Percentiles rank a stretch among this genome's conserved stretches.
These are phyloP conservation scores for Tenthredo scrophulariae DNA, from an alignment of 2,888 invertebrate species.

Conservation along the genomic window DNA sequence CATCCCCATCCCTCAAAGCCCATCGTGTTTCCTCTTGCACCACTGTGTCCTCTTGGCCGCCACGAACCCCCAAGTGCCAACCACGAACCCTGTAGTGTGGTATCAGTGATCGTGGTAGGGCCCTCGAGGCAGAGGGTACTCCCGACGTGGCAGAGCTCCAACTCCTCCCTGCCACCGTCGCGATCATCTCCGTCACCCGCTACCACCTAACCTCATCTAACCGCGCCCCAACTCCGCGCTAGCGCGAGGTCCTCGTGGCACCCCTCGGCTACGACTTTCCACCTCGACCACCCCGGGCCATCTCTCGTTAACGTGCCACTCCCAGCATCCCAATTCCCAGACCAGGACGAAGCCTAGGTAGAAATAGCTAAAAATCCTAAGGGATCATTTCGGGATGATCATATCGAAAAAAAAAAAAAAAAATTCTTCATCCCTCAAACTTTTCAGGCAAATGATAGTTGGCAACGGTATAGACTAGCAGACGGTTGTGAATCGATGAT, in stretches of 20 bases:
- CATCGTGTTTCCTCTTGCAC: constrained; percentile 50
- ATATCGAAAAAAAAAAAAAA: not conserved
- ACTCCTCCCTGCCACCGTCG: constrained; percentile 62
- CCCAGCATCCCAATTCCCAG: constrained; percentile 49
- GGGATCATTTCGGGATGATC: not conserved
- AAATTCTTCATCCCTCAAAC: not conserved
- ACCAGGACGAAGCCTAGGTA: not conserved
- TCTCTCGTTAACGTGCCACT: constrained; percentile 49
- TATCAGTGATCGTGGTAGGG: constrained; percentile 77
- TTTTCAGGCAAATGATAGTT: not conserved
- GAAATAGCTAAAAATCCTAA: not conserved
- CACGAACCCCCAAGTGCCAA: constrained; percentile 60
- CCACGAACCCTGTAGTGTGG: constrained; percentile 71
- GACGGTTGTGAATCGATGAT: not conserved
- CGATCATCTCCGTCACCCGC: constrained; percentile 53
- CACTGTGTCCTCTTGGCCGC: constrained; percentile 49
- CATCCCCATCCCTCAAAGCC: not conserved
- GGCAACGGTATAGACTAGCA: not conserved
- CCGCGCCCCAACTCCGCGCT: constrained; percentile 40
- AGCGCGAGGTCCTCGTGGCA: constrained; percentile 39
- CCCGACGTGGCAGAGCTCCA: constrained; percentile 76
- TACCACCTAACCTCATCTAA: constrained; percentile 45
- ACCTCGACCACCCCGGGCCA: constrained; percentile 38
- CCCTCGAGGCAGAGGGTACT: constrained; percentile 75
- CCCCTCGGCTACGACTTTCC: constrained; percentile 51